These are phyloP conservation scores for Neoscelio sp. DNA, from an alignment of 2,888 invertebrate species.

Conservation along the genomic window DNA sequence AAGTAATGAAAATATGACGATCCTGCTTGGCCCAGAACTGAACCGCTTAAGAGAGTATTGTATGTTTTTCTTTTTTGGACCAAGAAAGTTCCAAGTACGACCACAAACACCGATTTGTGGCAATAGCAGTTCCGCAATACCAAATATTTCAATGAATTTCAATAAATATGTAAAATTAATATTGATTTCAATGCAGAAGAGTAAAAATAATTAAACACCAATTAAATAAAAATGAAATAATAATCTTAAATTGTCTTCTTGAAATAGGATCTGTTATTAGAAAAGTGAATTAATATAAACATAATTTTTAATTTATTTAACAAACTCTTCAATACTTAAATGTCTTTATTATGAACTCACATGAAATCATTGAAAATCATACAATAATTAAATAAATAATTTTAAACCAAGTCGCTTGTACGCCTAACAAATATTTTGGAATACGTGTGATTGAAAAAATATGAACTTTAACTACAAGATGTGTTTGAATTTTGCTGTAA, in stretches of 20 bases:
- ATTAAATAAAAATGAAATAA: constrained; percentile 6
- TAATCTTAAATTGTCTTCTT: background rate
- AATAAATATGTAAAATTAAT: too few relatives aligned
- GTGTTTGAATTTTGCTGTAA: constrained; percentile 19
- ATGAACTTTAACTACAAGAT: constrained; percentile 35
- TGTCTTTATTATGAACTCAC: constrained; percentile 62
- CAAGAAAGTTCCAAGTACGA: constrained; percentile 82
- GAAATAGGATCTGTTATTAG: too few relatives aligned
- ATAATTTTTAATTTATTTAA: too few relatives aligned
- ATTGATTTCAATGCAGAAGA: constrained; percentile 82
- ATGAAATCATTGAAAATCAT: constrained; percentile 59
- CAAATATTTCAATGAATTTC: constrained; percentile 86
- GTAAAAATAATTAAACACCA: constrained; percentile 66
- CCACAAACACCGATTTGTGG: constrained; percentile 84
- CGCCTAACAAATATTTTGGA: constrained; percentile 41
- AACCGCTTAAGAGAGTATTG: constrained; percentile 82
- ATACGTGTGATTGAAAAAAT: constrained; percentile 41
- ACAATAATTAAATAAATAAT: constrained; percentile 51
- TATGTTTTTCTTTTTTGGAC: constrained; percentile 84
- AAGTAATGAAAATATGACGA: constrained; percentile 82
- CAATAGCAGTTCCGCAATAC: constrained; percentile 86
- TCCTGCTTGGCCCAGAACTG: constrained; percentile 84
- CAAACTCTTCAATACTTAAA: constrained; percentile 37
- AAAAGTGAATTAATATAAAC: too few relatives aligned
- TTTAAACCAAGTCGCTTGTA: constrained; percentile 44